phyloP scores from a whole-genome alignment of 1,140 invertebrate species.

The Macrostomum lignano region DNA sequence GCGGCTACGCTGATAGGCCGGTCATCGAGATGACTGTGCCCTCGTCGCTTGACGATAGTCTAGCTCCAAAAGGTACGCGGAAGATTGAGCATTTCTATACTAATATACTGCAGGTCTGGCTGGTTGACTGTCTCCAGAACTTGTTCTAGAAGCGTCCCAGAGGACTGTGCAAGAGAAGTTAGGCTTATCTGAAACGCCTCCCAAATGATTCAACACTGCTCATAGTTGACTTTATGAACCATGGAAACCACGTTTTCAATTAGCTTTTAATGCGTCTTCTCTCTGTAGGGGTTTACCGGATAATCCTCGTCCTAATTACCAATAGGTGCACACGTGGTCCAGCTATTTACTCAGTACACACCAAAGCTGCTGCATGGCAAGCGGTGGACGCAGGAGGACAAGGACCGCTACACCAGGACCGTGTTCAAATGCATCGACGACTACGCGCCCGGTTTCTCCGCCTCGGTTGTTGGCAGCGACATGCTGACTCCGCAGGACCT shows the following conservation, averaged over 20 bases:
- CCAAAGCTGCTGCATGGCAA: slow-evolving; percentile 21
- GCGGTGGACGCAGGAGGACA: slow-evolving; percentile 24
- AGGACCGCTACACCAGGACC: slow-evolving; percentile 22
- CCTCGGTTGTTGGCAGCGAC: slow-evolving; percentile 32
- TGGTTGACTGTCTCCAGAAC: too few species aligned
- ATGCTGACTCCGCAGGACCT: slow-evolving; percentile 34
- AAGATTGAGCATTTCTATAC: too few species aligned
- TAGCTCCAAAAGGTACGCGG: too few species aligned
- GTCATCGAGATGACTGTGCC: slow-evolving; percentile 37
- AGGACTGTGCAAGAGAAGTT: too few species aligned
- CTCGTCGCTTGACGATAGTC: slow-evolving; percentile 25
- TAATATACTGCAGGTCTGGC: too few species aligned
- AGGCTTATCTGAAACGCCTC: too few species aligned
- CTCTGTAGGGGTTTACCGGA: too few species aligned
- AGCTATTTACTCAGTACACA: slow-evolving; percentile 36
- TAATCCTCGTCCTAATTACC: slow-evolving; percentile 32
- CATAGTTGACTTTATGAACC: too few species aligned
- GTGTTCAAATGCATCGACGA: slow-evolving; percentile 32
- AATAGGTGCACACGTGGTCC: slow-evolving; percentile 31
- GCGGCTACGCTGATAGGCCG: slow-evolving; percentile 28
- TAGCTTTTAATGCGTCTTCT: too few species aligned
- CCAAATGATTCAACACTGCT: too few species aligned
- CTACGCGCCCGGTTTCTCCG: slow-evolving; percentile 33
- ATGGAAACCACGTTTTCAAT: too few species aligned
- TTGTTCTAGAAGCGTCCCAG: too few species aligned